These are phyloP conservation scores for Anomalospiza imberbis DNA, from an alignment of 2,797 vertebrate genomes.

Conservation along the genomic window DNA sequence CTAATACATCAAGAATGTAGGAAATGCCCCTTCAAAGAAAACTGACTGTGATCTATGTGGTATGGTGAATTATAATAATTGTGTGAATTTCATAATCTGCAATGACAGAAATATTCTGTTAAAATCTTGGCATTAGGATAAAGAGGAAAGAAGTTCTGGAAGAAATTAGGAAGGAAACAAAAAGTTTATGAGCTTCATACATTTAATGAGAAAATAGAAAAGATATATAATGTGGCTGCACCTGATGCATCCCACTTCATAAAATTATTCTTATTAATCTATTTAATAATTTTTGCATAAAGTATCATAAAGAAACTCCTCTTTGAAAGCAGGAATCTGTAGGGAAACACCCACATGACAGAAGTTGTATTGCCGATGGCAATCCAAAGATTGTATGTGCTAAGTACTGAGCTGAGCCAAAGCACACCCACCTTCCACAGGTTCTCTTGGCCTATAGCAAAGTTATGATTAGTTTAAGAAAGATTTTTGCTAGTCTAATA, in stretches of 20 bases:
- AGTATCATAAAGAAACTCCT: neutral
- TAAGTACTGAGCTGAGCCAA: neutral
- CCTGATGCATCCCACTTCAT: neutral
- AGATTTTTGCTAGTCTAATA: neutral
- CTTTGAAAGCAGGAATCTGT: neutral
- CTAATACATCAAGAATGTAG: neutral
- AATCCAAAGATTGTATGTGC: neutral
- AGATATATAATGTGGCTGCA: neutral
- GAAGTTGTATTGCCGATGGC: rapidly evolving
- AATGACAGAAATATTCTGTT: neutral
- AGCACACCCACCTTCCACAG: neutral
- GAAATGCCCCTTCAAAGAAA: neutral
- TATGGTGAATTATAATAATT: neutral
- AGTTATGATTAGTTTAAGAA: neutral
- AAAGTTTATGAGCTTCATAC: neutral
- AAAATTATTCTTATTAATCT: neutral
- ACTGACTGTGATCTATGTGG: neutral
- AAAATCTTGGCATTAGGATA: neutral
- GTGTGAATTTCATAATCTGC: neutral
- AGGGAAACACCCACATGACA: neutral
- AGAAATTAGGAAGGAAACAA: neutral
- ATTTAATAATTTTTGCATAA: neutral
- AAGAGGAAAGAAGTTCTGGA: neutral
- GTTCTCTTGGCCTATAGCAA: neutral
- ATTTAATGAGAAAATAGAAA: neutral